These are phyloP conservation scores for Tiliacea aurago DNA, from an alignment of 2,888 invertebrate genomes.

Conservation along the genomic window DNA sequence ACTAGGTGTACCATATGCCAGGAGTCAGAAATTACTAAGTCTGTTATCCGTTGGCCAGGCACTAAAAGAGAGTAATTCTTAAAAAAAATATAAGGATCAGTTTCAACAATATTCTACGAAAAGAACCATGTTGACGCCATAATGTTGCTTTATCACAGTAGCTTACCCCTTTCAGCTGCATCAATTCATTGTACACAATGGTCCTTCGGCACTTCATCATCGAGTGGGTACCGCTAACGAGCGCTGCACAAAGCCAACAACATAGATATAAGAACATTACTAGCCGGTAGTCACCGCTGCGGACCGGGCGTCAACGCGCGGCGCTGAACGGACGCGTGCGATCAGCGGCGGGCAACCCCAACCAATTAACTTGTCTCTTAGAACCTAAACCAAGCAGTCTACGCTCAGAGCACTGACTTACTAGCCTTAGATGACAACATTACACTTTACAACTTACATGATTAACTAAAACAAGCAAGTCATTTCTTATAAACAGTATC, in stretches of 20 bases:
- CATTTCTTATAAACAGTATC: too few species aligned
- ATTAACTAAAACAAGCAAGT: too few species aligned
- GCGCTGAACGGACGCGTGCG: not conserved
- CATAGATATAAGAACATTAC: conserved; percentile 34
- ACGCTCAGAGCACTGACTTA: not conserved
- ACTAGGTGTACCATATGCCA: too few species aligned
- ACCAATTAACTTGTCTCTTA: not conserved
- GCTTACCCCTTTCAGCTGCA: not conserved
- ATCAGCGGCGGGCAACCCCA: not conserved
- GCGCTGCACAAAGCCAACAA: conserved; percentile 44
- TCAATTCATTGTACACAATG: not conserved
- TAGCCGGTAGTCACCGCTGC: conserved; percentile 20
- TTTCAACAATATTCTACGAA: too few species aligned
- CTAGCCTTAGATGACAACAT: not conserved
- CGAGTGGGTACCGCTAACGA: conserved; percentile 44
- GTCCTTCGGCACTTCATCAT: conserved; percentile 1
- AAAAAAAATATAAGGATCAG: too few species aligned
- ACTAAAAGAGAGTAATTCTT: too few species aligned
- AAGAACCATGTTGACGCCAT: not conserved
- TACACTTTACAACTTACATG: not conserved
- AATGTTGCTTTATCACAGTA: not conserved
- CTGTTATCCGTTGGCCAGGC: too few species aligned
- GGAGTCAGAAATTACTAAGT: too few species aligned
- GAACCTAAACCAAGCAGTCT: not conserved
- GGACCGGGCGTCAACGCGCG: conserved; percentile 8